These are phyloP conservation scores for Elysia crispata DNA, from an alignment of 2,888 invertebrate species.

Conservation along the genomic window DNA sequence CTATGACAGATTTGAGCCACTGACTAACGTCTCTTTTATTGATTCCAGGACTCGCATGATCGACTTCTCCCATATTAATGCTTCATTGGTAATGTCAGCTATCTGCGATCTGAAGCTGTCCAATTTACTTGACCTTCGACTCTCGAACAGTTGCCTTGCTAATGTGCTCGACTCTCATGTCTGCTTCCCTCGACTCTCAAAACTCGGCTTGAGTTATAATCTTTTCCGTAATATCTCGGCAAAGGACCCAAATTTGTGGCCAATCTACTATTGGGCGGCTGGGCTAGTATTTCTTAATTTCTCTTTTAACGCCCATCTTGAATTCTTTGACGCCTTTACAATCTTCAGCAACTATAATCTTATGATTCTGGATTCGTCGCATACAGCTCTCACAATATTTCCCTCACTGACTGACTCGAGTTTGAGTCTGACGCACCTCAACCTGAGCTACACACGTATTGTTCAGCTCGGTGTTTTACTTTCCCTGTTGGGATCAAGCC, in stretches of 20 bases:
- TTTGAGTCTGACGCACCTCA: background rate
- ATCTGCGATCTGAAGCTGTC: constrained; percentile 5
- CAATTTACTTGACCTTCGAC: background rate
- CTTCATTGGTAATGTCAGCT: constrained; percentile 13
- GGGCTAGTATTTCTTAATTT: background rate
- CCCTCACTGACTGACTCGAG: background rate
- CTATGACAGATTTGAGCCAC: background rate
- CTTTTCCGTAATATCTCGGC: background rate
- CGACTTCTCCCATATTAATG: constrained; percentile 31
- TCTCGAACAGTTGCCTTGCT: constrained; percentile 13
- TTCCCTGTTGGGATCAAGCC: background rate
- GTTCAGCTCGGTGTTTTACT: background rate
- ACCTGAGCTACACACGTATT: constrained; percentile 15
- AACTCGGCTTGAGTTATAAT: background rate
- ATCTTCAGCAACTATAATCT: background rate
- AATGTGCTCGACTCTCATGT: background rate
- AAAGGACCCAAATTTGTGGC: too few relatives aligned
- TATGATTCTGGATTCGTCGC: background rate
- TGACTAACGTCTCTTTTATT: constrained; percentile 1
- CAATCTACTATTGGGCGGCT: background rate
- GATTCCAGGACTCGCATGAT: constrained; percentile 21
- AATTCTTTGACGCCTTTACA: background rate
- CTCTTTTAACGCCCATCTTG: background rate
- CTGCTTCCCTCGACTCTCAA: background rate
- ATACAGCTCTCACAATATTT: background rate